Evolutionary conservation across 2,113 vertebrate species (phyloP).

Genomic region (Gallinago paraguaiae): DNA sequence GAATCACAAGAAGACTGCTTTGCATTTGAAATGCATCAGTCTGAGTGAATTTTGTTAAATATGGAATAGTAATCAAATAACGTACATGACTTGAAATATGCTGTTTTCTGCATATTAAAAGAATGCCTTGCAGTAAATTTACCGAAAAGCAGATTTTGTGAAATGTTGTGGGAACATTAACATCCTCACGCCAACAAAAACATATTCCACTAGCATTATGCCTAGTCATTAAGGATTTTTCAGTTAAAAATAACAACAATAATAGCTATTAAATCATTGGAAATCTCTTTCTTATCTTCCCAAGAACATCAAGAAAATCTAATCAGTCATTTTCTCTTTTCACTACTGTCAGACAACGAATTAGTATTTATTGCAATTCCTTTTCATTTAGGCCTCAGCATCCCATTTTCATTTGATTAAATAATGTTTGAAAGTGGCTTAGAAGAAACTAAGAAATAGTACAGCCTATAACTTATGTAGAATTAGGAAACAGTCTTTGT

Average conservation of each 20-base stretch:
- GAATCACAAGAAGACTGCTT: slow-evolving; percentile 41
- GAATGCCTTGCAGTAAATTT: slow-evolving; percentile 47
- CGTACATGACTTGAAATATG: slow-evolving; percentile 43
- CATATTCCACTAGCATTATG: slow-evolving; percentile 4
- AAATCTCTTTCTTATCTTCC: not conserved
- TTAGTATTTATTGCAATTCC: slow-evolving; percentile 20
- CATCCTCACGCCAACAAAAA: slow-evolving; percentile 21
- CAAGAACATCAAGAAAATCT: not conserved
- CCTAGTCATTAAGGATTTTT: slow-evolving; percentile 32
- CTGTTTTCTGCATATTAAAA: slow-evolving; percentile 51
- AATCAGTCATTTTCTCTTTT: slow-evolving; percentile 33
- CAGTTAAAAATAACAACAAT: slow-evolving; percentile 33
- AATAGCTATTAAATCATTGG: slow-evolving; percentile 30
- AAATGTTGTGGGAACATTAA: slow-evolving; percentile 40
- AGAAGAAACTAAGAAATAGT: not conserved
- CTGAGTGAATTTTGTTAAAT: slow-evolving; percentile 54
- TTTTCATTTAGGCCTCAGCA: slow-evolving; percentile 1
- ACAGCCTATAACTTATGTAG: not conserved
- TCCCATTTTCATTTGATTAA: not conserved
- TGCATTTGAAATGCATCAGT: slow-evolving; percentile 57
- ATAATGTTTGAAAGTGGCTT: not conserved
- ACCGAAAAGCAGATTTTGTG: slow-evolving; percentile 56
- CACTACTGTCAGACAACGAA: not conserved
- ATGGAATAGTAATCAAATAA: slow-evolving; percentile 40
- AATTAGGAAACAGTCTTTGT: not conserved